Conservation (phyloP, 2,113 vertebrate species). For the Hystrix brachyura region DNA sequence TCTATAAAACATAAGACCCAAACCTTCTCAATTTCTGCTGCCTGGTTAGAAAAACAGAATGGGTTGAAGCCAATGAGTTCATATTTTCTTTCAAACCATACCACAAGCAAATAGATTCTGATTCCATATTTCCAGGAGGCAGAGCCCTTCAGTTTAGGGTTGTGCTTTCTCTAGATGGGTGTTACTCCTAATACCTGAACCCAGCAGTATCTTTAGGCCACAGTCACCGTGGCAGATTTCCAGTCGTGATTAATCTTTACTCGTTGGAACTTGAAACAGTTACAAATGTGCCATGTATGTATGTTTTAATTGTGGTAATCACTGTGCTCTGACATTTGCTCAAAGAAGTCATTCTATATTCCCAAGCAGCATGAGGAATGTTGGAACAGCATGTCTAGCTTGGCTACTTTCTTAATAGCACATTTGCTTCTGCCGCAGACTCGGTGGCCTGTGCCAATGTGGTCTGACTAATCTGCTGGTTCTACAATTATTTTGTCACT, state of each 20-base stretch:
- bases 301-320: conserved; percentile 87
- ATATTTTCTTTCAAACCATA: conserved; percentile 26
- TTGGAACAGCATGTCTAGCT: conserved; percentile 87
- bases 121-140: neutral
- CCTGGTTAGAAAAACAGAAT: conserved; percentile 60
- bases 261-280: conserved; percentile 78
- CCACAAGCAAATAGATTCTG: neutral
- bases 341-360: conserved; percentile 82
- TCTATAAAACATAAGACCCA: conserved; percentile 55
- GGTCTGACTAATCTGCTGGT: conserved; percentile 84
- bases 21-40: conserved; percentile 52
- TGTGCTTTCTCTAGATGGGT: conserved; percentile 8
- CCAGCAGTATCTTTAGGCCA: conserved; percentile 58
- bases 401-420: conserved; percentile 87
- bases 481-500: conserved; percentile 89
- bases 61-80: neutral
- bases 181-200: conserved; percentile 59
- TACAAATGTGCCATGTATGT: conserved; percentile 79
- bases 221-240: conserved; percentile 44
- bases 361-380: conserved; percentile 72
- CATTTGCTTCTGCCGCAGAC: conserved; percentile 85
- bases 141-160: neutral
- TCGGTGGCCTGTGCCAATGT: conserved; percentile 84
- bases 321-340: conserved; percentile 77
- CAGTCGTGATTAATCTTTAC: conserved; percentile 75